Percentiles rank a stretch among this genome's conserved stretches.
Evolutionary conservation across 2,888 invertebrate species (phyloP).

Genomic region (Epiperipatus broadwayi): DNA sequence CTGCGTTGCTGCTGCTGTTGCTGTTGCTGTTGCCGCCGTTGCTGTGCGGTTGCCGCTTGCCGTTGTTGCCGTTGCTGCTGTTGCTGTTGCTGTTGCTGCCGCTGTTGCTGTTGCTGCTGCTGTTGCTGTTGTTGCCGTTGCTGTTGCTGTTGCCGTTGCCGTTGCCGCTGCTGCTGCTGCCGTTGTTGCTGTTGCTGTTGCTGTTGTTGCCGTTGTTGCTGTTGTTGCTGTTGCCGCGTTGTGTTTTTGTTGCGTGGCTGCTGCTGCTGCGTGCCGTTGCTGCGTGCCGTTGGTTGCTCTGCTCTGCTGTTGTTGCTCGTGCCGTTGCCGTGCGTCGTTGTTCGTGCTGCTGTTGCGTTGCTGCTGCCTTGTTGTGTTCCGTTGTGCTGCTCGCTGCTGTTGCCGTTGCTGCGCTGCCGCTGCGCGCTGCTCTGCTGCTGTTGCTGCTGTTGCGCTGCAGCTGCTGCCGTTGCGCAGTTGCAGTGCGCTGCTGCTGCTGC

Average conservation of each 20-base stretch:
- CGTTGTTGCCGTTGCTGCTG: too few relatives aligned
- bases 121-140: background rate
- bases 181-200: background rate
- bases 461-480: background rate
- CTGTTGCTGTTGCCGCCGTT: too few relatives aligned
- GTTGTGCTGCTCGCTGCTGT: too few relatives aligned
- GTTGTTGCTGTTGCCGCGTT: background rate
- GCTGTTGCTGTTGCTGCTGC: slow-evolving; percentile 3
- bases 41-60: too few relatives aligned
- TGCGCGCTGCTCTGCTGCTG: too few relatives aligned
- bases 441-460: too few relatives aligned
- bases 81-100: slow-evolving; percentile 3
- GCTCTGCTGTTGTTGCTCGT: slow-evolving; percentile 1
- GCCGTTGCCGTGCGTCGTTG: background rate
- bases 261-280: too few relatives aligned
- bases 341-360: too few relatives aligned
- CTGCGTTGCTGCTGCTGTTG: too few relatives aligned
- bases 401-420: too few relatives aligned
- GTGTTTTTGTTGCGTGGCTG: background rate
- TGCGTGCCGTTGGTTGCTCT: too few relatives aligned
- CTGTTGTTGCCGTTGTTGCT: background rate
- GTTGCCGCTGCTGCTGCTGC: slow-evolving; percentile 3
- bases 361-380: too few relatives aligned
- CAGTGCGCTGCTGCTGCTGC: background rate
- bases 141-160: slow-evolving; percentile 3